Evolutionary conservation across 2,888 invertebrate genomes (phyloP).

Genomic region (Andrena haemorrhoa): DNA sequence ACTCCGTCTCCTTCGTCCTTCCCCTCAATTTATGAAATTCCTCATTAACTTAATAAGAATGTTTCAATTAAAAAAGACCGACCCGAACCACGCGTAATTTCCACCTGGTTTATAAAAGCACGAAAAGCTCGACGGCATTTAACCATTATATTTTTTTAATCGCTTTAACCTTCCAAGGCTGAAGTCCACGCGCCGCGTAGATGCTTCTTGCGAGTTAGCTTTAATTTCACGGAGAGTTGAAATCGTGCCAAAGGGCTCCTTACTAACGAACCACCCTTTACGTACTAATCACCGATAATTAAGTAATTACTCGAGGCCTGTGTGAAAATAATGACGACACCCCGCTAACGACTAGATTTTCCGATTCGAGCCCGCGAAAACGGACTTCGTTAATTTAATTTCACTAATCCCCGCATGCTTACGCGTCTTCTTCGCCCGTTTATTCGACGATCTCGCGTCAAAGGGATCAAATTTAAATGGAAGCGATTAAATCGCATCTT

Average conservation of each 20-base stretch:
- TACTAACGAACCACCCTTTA: slow-evolving; percentile 48
- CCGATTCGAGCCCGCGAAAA: slow-evolving; percentile 8
- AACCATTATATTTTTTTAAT: slow-evolving; percentile 44
- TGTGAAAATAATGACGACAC: slow-evolving; percentile 38
- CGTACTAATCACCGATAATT: slow-evolving; percentile 49
- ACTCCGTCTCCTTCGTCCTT: not conserved
- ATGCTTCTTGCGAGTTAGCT: slow-evolving; percentile 40
- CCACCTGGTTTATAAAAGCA: slow-evolving; percentile 15
- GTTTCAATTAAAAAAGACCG: slow-evolving; percentile 34
- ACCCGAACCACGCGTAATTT: not conserved
- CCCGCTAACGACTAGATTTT: slow-evolving; percentile 18
- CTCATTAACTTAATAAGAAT: slow-evolving; percentile 35
- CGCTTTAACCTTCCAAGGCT: slow-evolving; percentile 21
- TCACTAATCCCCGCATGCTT: not conserved
- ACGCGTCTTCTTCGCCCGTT: not conserved
- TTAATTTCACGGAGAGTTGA: slow-evolving; percentile 50
- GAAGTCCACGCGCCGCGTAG: not conserved
- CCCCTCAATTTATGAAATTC: slow-evolving; percentile 30
- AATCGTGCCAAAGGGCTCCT: slow-evolving; percentile 36
- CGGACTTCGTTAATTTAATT: slow-evolving; percentile 12
- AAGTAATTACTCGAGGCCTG: slow-evolving; percentile 37
- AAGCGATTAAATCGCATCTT: not conserved
- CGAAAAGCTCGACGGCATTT: slow-evolving; percentile 18
- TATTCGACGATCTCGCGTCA: too few species aligned
- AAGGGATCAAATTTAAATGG: not conserved